Evolutionary conservation across 2,888 invertebrate species (phyloP), one percentile per base, ranked within the genome.

Genomic region (Sarcophaga subvicina): DNA sequence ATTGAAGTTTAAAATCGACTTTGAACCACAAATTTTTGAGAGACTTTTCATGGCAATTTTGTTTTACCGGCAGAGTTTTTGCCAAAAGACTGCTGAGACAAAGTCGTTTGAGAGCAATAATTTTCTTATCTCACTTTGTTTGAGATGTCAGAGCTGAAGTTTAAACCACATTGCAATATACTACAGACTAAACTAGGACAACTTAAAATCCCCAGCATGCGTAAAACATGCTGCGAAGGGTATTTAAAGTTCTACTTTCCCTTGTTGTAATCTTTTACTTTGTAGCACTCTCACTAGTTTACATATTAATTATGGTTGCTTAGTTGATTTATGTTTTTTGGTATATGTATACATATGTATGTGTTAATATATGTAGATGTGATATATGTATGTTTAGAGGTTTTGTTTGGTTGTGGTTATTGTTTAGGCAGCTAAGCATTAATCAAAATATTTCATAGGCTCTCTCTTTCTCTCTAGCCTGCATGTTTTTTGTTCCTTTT

Each of bases 361-460:
- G 4, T 49, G 14, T 14, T 11, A 49, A 49, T 14, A 49, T 49
- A 14, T 54, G 54, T 17, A 54, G 5, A 14, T 54, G 10, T 54
- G 17, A 54, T 37, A 47, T 22, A 5, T 70, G 1, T 69, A 25
- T 49, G 8, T 67, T 69, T 80, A 59, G 62, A 60, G 59, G 25
- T 27, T 83, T 78, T 72, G 69, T 60, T 78, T 71, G 66, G n/a
- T 20, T 78, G 60, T 78, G 76, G 77, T 78, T 78, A 66, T 49
- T 54, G 14, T 12, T 54, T 54, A 37, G 37, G 37, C 37, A 45
- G 71, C 64, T 67, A 45, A 66, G 22, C 20, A 63, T 80, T 75
- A 73, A 69, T 73, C 62, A 54, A 70, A 67, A 72, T 66, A 60
- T 47, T 72, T 73, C 73, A 73, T 73, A 63, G 54, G 80, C 45